Evolutionary conservation across 2,797 vertebrate genomes (phyloP), one percentile per base, ranked within the genome.

Genomic region (Sebastes matsubarae): DNA sequence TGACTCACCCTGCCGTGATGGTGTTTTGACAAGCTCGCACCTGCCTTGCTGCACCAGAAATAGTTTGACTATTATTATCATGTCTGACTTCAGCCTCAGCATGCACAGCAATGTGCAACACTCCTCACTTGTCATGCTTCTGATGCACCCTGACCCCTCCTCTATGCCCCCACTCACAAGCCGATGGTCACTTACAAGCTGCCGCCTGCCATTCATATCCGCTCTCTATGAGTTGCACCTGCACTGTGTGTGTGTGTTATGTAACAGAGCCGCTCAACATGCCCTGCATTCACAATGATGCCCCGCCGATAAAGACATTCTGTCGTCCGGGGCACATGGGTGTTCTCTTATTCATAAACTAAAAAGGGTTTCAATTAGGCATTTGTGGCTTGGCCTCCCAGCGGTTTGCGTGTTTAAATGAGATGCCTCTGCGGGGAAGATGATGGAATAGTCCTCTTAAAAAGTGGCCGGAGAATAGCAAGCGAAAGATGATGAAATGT

Each of bases 271-370:
- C 10, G 4, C 70, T 83, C 68, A 20, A 59, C 86, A 80, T 79
- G 88, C 59, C 68, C 67, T 74, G 86, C 73, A 88, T 92, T 70
- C 61, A 50, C 72, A 81, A 75, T 71, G 75, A 87, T 61, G 78
- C 82, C 82, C 78, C 20, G 30, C 71, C 30, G 50, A 72, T 89
- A 82, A 88, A 89, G 78, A 76, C 81, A 60, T 68, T 74, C 80
- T 85, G 87, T 87, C 79, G 80, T 79, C 68, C 10, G 10, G 72
- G 73, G 60, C 75, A 52, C 71, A 77, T 54, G 75, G 71, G 68
- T 71, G 79, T 77, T 88, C 77, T 80, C 85, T 92, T 87, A 92
- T 91, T 90, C 80, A 90, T 91, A 86, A 86, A 90, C 80, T 81
- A 76, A 83, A 85, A 91, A 81, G 72, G 71, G 72, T 87, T 91